Percentiles rank a stretch among this genome's conserved stretches.
Evolutionary conservation across 2,888 invertebrate species (phyloP).

Genomic region (Cremastinae sp.): DNA sequence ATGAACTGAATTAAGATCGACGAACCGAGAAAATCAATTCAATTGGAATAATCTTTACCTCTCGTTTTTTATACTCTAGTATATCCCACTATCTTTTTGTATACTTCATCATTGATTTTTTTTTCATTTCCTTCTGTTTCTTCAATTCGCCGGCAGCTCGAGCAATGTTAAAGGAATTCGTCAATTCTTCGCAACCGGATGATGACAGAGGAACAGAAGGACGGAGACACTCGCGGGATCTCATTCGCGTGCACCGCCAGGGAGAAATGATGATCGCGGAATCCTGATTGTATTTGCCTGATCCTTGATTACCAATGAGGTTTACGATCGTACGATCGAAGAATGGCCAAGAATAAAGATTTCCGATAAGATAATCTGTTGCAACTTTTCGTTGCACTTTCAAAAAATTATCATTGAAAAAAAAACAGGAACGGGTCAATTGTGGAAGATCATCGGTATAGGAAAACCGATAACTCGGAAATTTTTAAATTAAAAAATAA

Average conservation of each 20-base stretch:
- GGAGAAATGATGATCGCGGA: constrained; percentile 64
- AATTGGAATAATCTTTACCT: constrained; percentile 28
- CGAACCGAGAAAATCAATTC: constrained; percentile 45
- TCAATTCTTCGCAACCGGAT: constrained; percentile 60
- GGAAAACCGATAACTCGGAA: no score
- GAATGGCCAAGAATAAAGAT: constrained; percentile 54
- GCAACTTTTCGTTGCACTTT: neutral
- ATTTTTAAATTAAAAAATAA: no score
- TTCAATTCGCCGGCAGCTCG: no score
- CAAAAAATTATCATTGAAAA: constrained; percentile 3
- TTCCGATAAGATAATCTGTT: neutral
- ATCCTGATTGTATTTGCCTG: constrained; percentile 63
- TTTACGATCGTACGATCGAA: constrained; percentile 66
- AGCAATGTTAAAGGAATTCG: no score
- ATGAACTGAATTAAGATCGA: constrained; percentile 60
- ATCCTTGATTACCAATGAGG: constrained; percentile 63
- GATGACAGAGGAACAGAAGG: constrained; percentile 41
- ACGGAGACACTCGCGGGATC: neutral
- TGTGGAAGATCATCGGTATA: no score
- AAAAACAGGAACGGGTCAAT: no score
- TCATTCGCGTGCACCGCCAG: constrained; percentile 10
- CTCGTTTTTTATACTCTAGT: neutral
- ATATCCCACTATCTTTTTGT: no score
- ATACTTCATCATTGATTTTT: no score
- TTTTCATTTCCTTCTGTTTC: no score